phyloP scores from a whole-genome alignment of 30 jellyfish, hydroid and myxozoan species.

The Cassiopea xamachana region DNA sequence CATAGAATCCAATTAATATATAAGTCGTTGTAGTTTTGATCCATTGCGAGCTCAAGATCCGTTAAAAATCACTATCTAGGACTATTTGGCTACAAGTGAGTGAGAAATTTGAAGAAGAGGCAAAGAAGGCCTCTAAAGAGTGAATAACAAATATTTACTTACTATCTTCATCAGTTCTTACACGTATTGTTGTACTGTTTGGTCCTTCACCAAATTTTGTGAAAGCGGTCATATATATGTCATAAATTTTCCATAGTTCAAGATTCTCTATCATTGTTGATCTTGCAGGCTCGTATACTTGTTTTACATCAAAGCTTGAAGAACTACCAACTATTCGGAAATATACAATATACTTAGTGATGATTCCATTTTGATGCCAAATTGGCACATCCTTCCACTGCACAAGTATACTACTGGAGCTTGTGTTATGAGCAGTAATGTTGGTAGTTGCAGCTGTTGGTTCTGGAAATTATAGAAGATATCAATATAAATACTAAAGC shows the following conservation, averaged over 20 bases:
- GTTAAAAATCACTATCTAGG: no score
- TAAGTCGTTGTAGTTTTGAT: no score
- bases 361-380: slow-evolving; percentile 11
- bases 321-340: background rate
- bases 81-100: no score
- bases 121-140: background rate
- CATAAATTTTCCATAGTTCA: background rate
- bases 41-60: no score
- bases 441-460: slow-evolving; percentile 13
- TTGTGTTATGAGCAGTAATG: slow-evolving; percentile 1
- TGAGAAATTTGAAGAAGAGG: no score
- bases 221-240: background rate
- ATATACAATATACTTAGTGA: background rate
- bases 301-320: background rate
- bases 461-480: background rate
- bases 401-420: background rate
- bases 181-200: background rate
- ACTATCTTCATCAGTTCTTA: slow-evolving; percentile 37
- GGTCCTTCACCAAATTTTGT: slow-evolving; percentile 20
- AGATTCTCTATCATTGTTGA: background rate
- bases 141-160: background rate
- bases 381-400: slow-evolving; percentile 13
- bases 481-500: background rate
- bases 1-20: no score
- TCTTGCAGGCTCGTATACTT: background rate